phyloP scores from a whole-genome alignment of 2,888 invertebrate species.

The Limnephilus lunatus region DNA sequence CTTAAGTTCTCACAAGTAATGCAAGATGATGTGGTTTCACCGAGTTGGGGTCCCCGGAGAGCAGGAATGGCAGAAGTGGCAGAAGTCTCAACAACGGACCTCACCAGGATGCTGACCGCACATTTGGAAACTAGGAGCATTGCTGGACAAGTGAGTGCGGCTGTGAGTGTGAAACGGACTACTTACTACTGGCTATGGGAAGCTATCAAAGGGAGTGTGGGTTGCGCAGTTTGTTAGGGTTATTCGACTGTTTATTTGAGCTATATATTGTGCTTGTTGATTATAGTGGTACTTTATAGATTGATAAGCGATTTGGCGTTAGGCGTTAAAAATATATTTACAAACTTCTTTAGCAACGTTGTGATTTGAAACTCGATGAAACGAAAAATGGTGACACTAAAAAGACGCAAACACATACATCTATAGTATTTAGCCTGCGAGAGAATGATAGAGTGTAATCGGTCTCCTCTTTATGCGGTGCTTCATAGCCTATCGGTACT shows the following conservation, averaged over 20 bases:
- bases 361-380: too few species aligned
- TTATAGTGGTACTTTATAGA: background rate
- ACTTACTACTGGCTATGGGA: background rate
- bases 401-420: too few species aligned
- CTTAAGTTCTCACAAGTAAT: conserved; percentile 62
- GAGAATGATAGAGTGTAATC: too few species aligned
- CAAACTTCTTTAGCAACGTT: too few species aligned
- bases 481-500: too few species aligned
- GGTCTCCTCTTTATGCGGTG: too few species aligned
- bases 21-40: conserved; percentile 62
- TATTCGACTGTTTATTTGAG: background rate
- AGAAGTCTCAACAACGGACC: conserved; percentile 60
- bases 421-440: too few species aligned
- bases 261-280: background rate
- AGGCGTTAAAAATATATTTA: too few species aligned
- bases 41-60: conserved; percentile 57
- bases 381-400: too few species aligned
- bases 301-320: background rate
- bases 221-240: background rate
- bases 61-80: conserved; percentile 26
- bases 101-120: conserved; percentile 61
- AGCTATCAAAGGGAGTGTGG: conserved; percentile 14
- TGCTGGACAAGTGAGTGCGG: conserved; percentile 26
- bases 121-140: conserved; percentile 60
- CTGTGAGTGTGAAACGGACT: background rate